phyloP scores from a whole-genome alignment of 2,888 invertebrate species.

The Drosophila bunnanda region DNA sequence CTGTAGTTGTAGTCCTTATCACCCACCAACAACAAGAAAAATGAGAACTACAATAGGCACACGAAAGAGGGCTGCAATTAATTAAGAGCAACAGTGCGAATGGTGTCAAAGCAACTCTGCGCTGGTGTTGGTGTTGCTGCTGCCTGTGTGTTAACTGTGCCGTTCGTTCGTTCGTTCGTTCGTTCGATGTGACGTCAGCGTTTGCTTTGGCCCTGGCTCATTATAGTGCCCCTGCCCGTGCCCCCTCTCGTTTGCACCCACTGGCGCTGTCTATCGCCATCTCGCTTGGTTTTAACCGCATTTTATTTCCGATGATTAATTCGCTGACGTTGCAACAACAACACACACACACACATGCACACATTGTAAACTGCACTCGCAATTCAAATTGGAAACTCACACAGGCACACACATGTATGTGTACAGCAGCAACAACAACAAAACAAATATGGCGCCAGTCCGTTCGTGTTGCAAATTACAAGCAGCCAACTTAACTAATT shows the following conservation, averaged over 20 bases:
- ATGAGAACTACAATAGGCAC: slow-evolving; percentile 24
- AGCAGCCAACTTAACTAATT: slow-evolving; percentile 48
- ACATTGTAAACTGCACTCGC: slow-evolving; percentile 27
- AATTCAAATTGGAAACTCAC: slow-evolving; percentile 58
- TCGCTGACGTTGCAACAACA: slow-evolving; percentile 71
- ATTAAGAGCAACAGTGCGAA: slow-evolving; percentile 65
- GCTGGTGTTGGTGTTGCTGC: slow-evolving; percentile 32
- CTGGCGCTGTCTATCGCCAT: slow-evolving; percentile 28
- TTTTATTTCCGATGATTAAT: slow-evolving; percentile 73
- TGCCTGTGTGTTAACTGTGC: slow-evolving; percentile 51
- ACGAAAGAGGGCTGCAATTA: slow-evolving; percentile 64
- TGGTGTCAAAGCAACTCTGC: slow-evolving; percentile 65
- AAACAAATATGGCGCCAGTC: slow-evolving; percentile 44
- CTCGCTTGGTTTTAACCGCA: slow-evolving; percentile 67
- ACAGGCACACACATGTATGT: slow-evolving; percentile 35
- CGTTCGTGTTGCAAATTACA: slow-evolving; percentile 71
- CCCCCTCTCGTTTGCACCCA: slow-evolving; percentile 22
- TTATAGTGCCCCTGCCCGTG: slow-evolving; percentile 26
- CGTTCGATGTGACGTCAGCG: slow-evolving; percentile 67
- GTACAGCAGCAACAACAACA: slow-evolving; percentile 37
- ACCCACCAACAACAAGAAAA: slow-evolving; percentile 32
- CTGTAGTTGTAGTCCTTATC: slow-evolving; percentile 69
- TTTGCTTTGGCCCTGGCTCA: slow-evolving; percentile 69
- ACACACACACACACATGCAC: slow-evolving; percentile 30
- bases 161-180: slow-evolving; percentile 27